A percentile compares a stretch with the other conserved stretches of the same genome.
These are phyloP conservation scores for Sebastes glaucus DNA, from an alignment of 2,797 vertebrate genomes.

Conservation along the genomic window DNA sequence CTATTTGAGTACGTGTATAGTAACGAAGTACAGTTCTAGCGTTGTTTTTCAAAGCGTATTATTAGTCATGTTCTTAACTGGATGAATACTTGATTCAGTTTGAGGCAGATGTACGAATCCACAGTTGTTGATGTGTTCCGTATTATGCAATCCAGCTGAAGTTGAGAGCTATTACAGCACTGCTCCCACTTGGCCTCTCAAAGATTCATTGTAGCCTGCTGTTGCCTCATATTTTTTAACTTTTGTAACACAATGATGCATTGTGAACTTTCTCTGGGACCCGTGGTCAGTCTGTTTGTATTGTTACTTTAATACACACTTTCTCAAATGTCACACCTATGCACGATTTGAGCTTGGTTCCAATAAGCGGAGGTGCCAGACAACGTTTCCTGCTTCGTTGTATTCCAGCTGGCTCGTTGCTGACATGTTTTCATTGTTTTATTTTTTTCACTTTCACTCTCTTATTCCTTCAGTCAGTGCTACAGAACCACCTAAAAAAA, in stretches of 20 bases:
- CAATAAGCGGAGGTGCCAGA: slow-evolving; percentile 31
- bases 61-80: slow-evolving; percentile 12
- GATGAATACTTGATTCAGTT: slow-evolving; percentile 14
- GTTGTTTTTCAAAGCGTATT: slow-evolving; percentile 14
- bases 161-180: not conserved
- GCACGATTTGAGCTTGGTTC: not conserved
- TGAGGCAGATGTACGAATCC: slow-evolving; percentile 44
- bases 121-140: slow-evolving; percentile 38
- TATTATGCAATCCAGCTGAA: slow-evolving; percentile 55
- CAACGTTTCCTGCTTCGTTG: slow-evolving; percentile 34
- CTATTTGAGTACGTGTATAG: not conserved
- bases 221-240: slow-evolving; percentile 38
- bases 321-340: not conserved
- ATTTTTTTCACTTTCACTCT: slow-evolving; percentile 7
- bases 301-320: not conserved
- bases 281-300: not conserved
- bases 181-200: slow-evolving; percentile 47
- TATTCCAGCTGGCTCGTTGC: slow-evolving; percentile 40
- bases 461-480: not conserved
- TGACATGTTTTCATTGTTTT: not conserved
- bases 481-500: not conserved
- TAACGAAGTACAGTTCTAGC: not conserved
- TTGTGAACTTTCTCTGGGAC: slow-evolving; percentile 15
- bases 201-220: slow-evolving; percentile 10
- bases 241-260: not conserved